These are phyloP conservation scores for Drosophila sturtevanti DNA, from an alignment of 1,140 invertebrate genomes.

Conservation along the genomic window DNA sequence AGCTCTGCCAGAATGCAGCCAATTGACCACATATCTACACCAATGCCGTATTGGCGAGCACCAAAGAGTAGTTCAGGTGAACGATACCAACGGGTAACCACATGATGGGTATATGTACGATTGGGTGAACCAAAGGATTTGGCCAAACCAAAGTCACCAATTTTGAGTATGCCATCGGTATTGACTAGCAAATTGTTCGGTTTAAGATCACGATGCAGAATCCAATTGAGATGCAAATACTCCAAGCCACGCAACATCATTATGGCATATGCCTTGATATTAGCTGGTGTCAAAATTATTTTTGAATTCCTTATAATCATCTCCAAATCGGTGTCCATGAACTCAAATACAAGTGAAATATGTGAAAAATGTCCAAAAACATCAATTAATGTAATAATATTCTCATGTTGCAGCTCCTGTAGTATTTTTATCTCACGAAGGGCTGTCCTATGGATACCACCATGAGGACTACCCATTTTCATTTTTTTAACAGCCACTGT, in stretches of 20 bases:
- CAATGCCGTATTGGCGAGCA: conserved; percentile 95
- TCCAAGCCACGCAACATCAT: conserved; percentile 97
- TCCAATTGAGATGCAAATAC: conserved; percentile 98
- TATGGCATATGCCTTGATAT: conserved; percentile 98
- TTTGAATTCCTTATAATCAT: conserved; percentile 93
- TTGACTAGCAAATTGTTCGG: conserved; percentile 99
- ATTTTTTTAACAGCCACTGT: conserved; percentile 99
- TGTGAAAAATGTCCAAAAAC: conserved; percentile 99
- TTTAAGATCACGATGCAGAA: conserved; percentile 99
- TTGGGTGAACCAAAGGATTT: conserved; percentile 98
- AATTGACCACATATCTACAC: conserved; percentile 99
- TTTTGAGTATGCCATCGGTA: conserved; percentile 95
- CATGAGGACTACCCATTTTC: conserved; percentile 96
- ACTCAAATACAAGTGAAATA: conserved; percentile 99
- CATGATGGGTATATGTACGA: conserved; percentile 98
- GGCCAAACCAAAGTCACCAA: conserved; percentile 99
- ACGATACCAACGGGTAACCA: conserved; percentile 97
- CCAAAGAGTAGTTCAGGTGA: conserved; percentile 98
- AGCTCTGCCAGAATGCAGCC: conserved; percentile 99
- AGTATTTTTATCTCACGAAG: conserved; percentile 98
- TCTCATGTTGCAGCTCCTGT: conserved; percentile 97
- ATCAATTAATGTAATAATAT: conserved; percentile 97
- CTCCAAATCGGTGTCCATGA: conserved; percentile 99
- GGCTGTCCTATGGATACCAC: conserved; percentile 99
- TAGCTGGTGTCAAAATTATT: conserved; percentile 94